phyloP scores from a whole-genome alignment of 1,140 invertebrate species.

The Brachionus koreanus region DNA sequence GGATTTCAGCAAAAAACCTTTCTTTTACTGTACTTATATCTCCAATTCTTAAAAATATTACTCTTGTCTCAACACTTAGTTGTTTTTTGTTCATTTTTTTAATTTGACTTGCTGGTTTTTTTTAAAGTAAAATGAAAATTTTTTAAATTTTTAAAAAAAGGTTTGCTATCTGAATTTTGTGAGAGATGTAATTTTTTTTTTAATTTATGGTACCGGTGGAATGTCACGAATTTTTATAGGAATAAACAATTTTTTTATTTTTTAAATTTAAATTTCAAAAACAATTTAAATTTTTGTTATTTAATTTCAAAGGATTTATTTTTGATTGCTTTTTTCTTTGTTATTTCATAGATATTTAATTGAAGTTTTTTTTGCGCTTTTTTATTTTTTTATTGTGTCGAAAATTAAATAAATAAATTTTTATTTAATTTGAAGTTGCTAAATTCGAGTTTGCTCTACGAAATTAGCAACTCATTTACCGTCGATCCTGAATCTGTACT shows the following conservation, averaged over 20 bases:
- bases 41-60: conserved; percentile 45
- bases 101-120: too few relatives aligned
- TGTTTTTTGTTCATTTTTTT: background rate
- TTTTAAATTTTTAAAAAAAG: too few relatives aligned
- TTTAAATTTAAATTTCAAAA: background rate
- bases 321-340: background rate
- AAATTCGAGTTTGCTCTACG: too few relatives aligned
- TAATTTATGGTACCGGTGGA: background rate
- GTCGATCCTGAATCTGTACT: too few relatives aligned
- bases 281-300: background rate
- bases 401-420: too few relatives aligned
- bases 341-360: background rate
- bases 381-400: too few relatives aligned
- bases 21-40: conserved; percentile 46
- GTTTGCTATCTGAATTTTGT: too few relatives aligned
- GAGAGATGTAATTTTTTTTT: background rate
- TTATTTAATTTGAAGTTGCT: too few relatives aligned
- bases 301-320: background rate
- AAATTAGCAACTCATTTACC: too few relatives aligned
- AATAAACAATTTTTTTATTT: background rate
- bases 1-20: conserved; percentile 45
- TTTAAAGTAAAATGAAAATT: too few relatives aligned
- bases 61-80: background rate
- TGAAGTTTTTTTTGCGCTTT: background rate
- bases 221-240: background rate